Conservation (phyloP, 2,113 vertebrate genomes). For the Perognathus longimembris region DNA sequence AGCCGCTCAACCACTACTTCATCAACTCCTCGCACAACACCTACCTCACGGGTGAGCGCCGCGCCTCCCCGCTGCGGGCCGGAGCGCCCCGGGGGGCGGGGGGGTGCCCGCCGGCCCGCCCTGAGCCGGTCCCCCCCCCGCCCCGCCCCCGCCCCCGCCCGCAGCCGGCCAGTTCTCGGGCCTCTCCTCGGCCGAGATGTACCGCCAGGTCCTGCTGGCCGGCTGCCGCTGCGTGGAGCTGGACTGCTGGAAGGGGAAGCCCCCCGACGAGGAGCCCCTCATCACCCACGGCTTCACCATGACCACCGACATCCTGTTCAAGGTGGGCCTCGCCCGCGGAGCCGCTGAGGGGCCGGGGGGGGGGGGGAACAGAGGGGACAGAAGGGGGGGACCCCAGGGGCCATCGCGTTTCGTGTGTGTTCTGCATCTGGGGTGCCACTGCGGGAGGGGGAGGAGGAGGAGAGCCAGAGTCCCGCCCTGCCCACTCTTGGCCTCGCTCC, state of each 20-base stretch:
- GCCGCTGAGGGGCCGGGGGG: too few relatives aligned
- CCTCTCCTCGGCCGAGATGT: conserved; percentile 97
- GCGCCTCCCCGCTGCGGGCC: background rate
- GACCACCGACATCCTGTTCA: conserved; percentile 98
- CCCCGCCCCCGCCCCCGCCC: too few relatives aligned
- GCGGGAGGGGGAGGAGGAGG: background rate
- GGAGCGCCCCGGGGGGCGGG: too few relatives aligned
- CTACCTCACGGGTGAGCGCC: conserved; percentile 93
- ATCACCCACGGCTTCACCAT: conserved; percentile 99
- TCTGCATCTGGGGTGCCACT: background rate
- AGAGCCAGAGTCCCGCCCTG: background rate
- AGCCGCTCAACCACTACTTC: conserved; percentile 96
- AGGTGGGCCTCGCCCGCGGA: too few relatives aligned
- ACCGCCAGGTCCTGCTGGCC: conserved; percentile 95
- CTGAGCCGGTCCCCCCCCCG: too few relatives aligned
- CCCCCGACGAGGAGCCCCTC: conserved; percentile 96
- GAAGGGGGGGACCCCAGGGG: background rate
- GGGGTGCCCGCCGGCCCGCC: background rate
- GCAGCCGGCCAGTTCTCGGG: conserved; percentile 98
- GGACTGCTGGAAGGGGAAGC: conserved; percentile 98
- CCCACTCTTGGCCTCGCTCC: conserved; percentile 22
- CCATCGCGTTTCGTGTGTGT: background rate
- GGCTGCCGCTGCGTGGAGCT: conserved; percentile 98
- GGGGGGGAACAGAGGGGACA: background rate
- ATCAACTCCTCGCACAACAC: conserved; percentile 99